phyloP scores from a whole-genome alignment of 1,140 invertebrate species.

The Schlechtendalia chinensis region DNA sequence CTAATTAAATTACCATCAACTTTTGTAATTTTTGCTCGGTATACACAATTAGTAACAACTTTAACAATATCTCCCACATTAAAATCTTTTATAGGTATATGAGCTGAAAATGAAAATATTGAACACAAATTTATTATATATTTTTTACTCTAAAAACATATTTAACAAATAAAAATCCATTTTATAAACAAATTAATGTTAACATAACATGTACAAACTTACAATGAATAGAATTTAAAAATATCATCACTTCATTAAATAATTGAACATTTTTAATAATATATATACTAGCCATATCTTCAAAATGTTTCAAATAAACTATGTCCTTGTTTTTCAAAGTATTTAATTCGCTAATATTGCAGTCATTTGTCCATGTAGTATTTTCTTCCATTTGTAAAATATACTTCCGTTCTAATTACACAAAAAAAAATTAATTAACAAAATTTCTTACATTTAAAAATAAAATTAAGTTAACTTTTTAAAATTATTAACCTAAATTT shows the following conservation, averaged over 20 bases:
- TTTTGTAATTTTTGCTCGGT: slow-evolving; percentile 25
- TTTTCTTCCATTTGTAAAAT: not conserved
- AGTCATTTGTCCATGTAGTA: not conserved
- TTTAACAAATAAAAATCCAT: not conserved
- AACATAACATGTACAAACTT: not conserved
- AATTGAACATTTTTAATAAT: not conserved
- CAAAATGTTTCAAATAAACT: slow-evolving; percentile 33
- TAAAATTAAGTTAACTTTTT: too few species aligned
- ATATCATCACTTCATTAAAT: not conserved
- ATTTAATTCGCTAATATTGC: not conserved
- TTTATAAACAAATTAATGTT: not conserved
- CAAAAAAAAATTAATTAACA: not conserved
- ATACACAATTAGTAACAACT: not conserved
- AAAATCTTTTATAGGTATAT: not conserved
- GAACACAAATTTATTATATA: not conserved
- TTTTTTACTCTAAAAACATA: not conserved
- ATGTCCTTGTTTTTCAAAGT: slow-evolving; percentile 10
- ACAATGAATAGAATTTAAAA: too few species aligned
- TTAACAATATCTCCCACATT: slow-evolving; percentile 8
- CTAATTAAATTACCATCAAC: not conserved
- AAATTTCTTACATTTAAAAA: too few species aligned
- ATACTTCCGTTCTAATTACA: not conserved
- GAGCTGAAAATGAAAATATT: not conserved
- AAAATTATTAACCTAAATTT: not conserved
- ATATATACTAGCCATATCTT: slow-evolving; percentile 12